Evolutionary conservation across 2,888 invertebrate genomes (phyloP).

Genomic region (Stomorhina lunata): DNA sequence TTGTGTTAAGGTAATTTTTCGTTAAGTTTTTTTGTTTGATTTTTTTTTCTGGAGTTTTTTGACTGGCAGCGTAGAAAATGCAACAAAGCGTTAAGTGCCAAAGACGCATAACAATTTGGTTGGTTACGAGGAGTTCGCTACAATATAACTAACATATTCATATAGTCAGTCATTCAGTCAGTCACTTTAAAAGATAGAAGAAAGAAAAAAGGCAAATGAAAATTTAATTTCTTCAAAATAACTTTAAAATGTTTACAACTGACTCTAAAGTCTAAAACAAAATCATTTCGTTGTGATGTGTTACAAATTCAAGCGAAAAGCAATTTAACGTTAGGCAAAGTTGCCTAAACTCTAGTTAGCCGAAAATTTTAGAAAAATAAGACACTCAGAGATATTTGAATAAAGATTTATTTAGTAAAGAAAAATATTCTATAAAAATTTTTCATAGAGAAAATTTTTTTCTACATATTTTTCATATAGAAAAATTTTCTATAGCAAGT

Average conservation of each 20-base stretch:
- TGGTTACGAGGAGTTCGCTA: background rate
- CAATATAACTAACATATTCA: conserved; percentile 23
- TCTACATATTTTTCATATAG: no score
- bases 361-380: background rate
- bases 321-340: conserved; percentile 64
- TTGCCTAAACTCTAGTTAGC: conserved; percentile 38
- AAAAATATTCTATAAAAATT: background rate
- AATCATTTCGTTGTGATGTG: conserved; percentile 35
- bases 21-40: conserved; percentile 10
- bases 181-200: background rate
- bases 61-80: conserved; percentile 61
- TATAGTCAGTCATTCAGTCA: background rate
- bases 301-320: conserved; percentile 65
- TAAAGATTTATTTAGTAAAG: no score
- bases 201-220: conserved; percentile 52
- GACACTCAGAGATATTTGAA: background rate
- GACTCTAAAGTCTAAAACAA: conserved; percentile 45
- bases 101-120: conserved; percentile 64
- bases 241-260: conserved; percentile 11
- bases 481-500: background rate
- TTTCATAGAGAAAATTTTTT: no score
- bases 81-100: conserved; percentile 66
- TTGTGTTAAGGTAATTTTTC: conserved; percentile 59
- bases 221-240: conserved; percentile 54
- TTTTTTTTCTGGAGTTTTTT: no score